A percentile compares a stretch with the other conserved stretches of the same genome.
Evolutionary conservation across 2,888 invertebrate species (phyloP).

Genomic region (Elegia similella): DNA sequence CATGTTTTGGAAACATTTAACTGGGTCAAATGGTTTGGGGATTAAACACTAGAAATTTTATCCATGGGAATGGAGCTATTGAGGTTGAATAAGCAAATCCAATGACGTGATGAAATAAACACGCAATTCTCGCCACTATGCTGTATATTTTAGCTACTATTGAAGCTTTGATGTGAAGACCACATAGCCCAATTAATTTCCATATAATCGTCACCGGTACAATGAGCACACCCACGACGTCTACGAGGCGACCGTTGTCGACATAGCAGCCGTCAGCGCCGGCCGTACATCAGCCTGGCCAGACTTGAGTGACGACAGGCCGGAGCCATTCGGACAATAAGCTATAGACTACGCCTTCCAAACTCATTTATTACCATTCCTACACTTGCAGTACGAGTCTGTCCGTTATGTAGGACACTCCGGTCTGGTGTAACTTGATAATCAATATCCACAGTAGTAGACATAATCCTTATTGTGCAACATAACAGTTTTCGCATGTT

Average conservation of each 20-base stretch:
- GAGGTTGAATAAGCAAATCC: conserved; percentile 18
- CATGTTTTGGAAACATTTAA: conserved; percentile 21
- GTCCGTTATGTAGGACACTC: conserved; percentile 28
- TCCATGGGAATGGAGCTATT: conserved; percentile 17
- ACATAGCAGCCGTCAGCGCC: conserved; percentile 11
- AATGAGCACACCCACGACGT: conserved; percentile 10
- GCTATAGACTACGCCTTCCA: conserved; percentile 37
- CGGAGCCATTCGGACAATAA: conserved; percentile 40
- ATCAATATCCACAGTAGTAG: conserved; percentile 43
- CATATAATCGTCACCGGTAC: background rate
- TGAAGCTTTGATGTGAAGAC: background rate
- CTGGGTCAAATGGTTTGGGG: conserved; percentile 10
- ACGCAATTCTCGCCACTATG: conserved; percentile 3
- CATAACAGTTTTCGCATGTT: conserved; percentile 34
- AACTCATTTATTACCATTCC: conserved; percentile 38
- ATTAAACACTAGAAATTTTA: conserved; percentile 9
- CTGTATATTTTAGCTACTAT: background rate
- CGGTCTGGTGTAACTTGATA: conserved; percentile 34
- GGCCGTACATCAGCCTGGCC: conserved; percentile 22
- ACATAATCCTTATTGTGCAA: conserved; percentile 31
- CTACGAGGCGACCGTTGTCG: background rate
- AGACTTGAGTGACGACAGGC: conserved; percentile 31
- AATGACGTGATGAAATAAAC: conserved; percentile 17
- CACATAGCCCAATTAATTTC: background rate
- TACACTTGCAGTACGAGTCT: conserved; percentile 28